Conservation (phyloP, 2,888 invertebrate species). For the Euzetes globulus region DNA sequence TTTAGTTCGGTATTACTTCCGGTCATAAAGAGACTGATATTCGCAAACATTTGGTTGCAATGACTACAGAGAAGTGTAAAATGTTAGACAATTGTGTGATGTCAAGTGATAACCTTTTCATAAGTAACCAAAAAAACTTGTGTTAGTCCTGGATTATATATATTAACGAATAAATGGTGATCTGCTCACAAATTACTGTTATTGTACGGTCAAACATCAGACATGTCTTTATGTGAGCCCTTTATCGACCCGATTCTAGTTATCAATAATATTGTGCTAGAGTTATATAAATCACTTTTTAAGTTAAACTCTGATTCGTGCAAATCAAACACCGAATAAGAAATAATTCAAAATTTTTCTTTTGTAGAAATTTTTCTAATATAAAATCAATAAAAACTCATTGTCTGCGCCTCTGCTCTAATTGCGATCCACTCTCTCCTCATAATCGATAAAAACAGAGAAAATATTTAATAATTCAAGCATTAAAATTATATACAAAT, state of each 20-base stretch:
- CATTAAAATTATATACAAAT: no score
- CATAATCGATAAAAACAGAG: no score
- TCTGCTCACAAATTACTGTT: neutral
- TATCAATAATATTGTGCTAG: neutral
- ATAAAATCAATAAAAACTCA: constrained; percentile 2
- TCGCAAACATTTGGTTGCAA: neutral
- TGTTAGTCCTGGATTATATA: constrained; percentile 12
- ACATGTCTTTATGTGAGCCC: constrained; percentile 2
- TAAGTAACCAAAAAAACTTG: constrained; percentile 8
- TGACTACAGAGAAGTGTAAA: neutral
- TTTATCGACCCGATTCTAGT: neutral
- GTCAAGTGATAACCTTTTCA: neutral
- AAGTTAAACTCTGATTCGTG: neutral
- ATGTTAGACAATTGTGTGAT: neutral
- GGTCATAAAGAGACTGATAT: neutral
- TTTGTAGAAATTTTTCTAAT: neutral
- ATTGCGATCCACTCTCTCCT: neutral
- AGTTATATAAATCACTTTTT: constrained; percentile 19
- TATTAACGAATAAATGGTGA: constrained; percentile 9
- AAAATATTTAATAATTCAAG: no score
- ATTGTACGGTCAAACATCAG: neutral
- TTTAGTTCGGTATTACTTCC: neutral
- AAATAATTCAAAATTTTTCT: neutral
- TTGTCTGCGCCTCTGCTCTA: neutral
- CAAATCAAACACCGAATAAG: neutral